Evolutionary conservation across 2,113 vertebrate genomes (phyloP), one percentile per base, ranked within the genome.

Genomic region (Aythya baeri): DNA sequence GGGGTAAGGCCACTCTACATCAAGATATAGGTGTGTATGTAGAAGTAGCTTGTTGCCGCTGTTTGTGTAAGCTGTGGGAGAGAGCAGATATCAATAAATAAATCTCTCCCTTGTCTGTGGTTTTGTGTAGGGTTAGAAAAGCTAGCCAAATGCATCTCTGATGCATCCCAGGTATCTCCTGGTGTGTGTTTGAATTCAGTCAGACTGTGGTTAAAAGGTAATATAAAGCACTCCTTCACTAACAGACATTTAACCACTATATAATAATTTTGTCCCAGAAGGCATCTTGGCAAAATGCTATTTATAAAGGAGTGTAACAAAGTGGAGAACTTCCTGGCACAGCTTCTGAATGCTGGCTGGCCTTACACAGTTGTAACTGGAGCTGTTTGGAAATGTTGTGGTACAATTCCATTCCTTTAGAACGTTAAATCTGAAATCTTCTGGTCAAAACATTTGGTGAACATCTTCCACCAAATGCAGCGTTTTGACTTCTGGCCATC

Each of bases 351-450:
- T 83, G 1, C 59, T 73, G 74, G 23, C 63, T 92, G 75, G 44
- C 27, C 59, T 95, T 83, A 76, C 18, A 7, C 25, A 76, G 78
- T 44, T 73, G 84, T 94, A 96, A 95, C 89, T 55, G 50, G 77
- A 95, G 91, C 81, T 79, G 84, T 82, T 92, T 17, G 9, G 78
- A 95, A 91, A 89, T 46, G 74, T 85, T 95, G 86, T 93, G 89
- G 87, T 83, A 58, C 3, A 5, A 76, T 46, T 66, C 67, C 77
- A 36, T 50, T 94, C 71, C 75, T 87, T 76, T 13, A 82, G 73
- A 93, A 92, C 82, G 61, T 81, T 94, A 83, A 87, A 89, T 94
- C 34, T 80, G 87, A 97, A 95, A 80, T 95, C 78, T 88, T 92
- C 77, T 94, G 89, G 80, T 96, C 91, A 80, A 71, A 70, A 73